Evolutionary conservation across 2,888 invertebrate species (phyloP).

Genomic region (Pyralis farinalis): DNA sequence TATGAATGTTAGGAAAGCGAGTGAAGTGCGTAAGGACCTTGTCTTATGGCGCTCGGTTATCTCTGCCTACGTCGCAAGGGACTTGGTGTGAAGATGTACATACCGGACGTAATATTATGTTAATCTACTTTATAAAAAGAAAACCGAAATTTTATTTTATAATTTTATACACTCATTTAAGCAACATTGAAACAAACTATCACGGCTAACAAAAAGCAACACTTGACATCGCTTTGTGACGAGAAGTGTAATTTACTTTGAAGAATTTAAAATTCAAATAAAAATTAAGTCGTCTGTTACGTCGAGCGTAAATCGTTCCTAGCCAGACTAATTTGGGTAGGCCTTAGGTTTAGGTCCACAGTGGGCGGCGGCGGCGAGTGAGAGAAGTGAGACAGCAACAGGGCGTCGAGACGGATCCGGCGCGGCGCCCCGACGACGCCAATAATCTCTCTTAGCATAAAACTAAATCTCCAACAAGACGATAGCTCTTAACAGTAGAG

Average conservation of each 20-base stretch:
- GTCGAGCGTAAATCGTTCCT: conserved; percentile 1
- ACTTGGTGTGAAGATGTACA: too few relatives aligned
- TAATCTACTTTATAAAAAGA: too few relatives aligned
- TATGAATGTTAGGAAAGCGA: too few relatives aligned
- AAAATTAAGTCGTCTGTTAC: conserved; percentile 2
- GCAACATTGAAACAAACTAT: too few relatives aligned
- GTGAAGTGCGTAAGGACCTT: too few relatives aligned
- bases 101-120: too few relatives aligned
- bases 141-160: too few relatives aligned
- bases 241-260: background rate
- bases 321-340: conserved; percentile 7
- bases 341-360: conserved; percentile 20
- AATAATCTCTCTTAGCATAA: conserved; percentile 64
- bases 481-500: conserved; percentile 49
- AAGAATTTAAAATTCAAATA: conserved; percentile 1
- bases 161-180: too few relatives aligned
- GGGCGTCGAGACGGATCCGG: conserved; percentile 50
- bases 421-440: conserved; percentile 63
- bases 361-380: conserved; percentile 18
- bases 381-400: conserved; percentile 44
- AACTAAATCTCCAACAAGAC: conserved; percentile 59
- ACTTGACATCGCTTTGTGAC: background rate
- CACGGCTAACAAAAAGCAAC: too few relatives aligned
- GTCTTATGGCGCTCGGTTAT: too few relatives aligned
- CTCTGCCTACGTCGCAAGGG: too few relatives aligned